Conservation (phyloP, 2,888 invertebrate species). For the Stratiomys singularior region DNA sequence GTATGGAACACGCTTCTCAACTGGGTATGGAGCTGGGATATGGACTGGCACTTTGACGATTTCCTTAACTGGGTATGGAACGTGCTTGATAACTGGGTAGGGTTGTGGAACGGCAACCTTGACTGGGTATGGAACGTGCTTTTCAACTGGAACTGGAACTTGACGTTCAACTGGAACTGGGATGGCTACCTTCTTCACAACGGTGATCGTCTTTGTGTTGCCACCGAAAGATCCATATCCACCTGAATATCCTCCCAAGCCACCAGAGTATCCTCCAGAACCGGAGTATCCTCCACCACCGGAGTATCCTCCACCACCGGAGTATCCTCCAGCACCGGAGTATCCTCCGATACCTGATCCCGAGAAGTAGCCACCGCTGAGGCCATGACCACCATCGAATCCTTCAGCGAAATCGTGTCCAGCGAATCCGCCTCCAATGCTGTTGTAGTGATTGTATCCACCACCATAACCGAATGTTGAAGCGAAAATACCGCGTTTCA, state of each 20-base stretch:
- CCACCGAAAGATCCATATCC: slow-evolving; percentile 66
- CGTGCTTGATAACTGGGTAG: slow-evolving; percentile 76
- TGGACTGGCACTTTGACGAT: slow-evolving; percentile 79
- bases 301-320: slow-evolving; percentile 57
- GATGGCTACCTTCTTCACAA: slow-evolving; percentile 77
- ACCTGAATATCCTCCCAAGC: slow-evolving; percentile 53
- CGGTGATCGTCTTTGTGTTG: slow-evolving; percentile 72
- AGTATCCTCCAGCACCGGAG: slow-evolving; percentile 57
- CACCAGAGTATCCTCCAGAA: slow-evolving; percentile 68
- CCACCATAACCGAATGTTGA: slow-evolving; percentile 58
- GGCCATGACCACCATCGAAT: slow-evolving; percentile 61
- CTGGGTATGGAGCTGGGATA: slow-evolving; percentile 74
- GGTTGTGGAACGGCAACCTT: slow-evolving; percentile 76
- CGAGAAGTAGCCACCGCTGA: slow-evolving; percentile 61
- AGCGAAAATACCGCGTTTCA: slow-evolving; percentile 77
- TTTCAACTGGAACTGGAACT: slow-evolving; percentile 74
- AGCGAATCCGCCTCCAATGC: slow-evolving; percentile 52
- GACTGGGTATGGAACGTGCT: slow-evolving; percentile 69
- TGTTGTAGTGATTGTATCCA: slow-evolving; percentile 66
- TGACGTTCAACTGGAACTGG: slow-evolving; percentile 80
- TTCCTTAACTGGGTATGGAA: slow-evolving; percentile 77
- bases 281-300: slow-evolving; percentile 58
- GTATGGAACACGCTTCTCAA: slow-evolving; percentile 71
- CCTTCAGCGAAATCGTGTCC: slow-evolving; percentile 66
- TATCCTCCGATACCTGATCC: slow-evolving; percentile 58